Evolutionary conservation across 2,797 vertebrate species (phyloP), one percentile per base, ranked within the genome.

Genomic region (Argentina silus): DNA sequence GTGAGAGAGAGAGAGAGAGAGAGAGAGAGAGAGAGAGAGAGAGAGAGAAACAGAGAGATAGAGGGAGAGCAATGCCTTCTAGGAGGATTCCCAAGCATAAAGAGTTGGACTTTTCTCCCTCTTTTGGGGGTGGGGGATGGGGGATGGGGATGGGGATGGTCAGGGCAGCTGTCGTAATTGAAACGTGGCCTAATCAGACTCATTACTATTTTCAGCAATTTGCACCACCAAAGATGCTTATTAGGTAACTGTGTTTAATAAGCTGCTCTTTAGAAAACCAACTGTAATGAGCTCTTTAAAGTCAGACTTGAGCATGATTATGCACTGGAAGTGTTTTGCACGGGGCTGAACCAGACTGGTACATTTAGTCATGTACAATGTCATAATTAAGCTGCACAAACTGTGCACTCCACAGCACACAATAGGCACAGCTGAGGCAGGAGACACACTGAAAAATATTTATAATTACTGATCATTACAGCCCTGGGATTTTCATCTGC

Each of bases 231-330:
- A 97, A 97, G 96, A 97, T 96, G 97, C 96, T 98, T 97, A 98
- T 98, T 98, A 97, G 96, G 96, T 97, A 97, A 97, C 96, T 97
- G 95, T 98, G 96, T 97, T 98, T 98, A 97, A 98, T 98, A 98
- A 97, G 96, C 95, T 92, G 59, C 95, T 96, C 95, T 97, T 97
- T 96, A 96, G 95, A 97, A 98, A 98, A 97, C 95, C 94, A 94
- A 95, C 95, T 94, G 95, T 98, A 98, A 98, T 97, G 96, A 98
- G 97, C 95, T 96, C 96, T 98, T 97, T 97, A 96, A 96, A 97
- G 96, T 96, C 97, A 94, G 95, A 96, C 96, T 96, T 94, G 92
- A 94, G 95, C 91, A 85, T 95, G 95, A 98, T 97, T 97, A 95
- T 94, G 95, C 96, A 93, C 94, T 95, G 95, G 94, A 96, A 96